Evolutionary conservation across 2,797 vertebrate genomes (phyloP).

Genomic region (Chelon auratus): DNA sequence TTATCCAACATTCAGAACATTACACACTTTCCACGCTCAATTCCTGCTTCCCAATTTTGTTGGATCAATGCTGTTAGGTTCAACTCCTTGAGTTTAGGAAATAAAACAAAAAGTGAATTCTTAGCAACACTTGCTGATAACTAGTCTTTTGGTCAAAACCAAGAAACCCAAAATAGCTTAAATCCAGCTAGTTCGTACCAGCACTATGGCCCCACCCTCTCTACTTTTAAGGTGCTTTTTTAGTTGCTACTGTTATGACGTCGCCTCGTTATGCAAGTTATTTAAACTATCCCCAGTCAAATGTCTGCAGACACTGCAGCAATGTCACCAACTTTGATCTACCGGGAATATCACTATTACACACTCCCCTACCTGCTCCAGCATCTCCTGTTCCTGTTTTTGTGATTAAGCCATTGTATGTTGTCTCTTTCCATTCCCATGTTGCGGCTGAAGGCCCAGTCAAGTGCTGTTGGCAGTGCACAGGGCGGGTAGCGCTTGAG

Average conservation of each 20-base stretch:
- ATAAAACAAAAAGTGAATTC: too few species aligned
- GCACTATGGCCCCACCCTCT: too few species aligned
- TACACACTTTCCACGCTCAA: too few species aligned
- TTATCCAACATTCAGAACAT: too few species aligned
- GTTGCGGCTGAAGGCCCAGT: conserved; percentile 62
- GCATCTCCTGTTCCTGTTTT: conserved; percentile 40
- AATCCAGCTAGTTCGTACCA: too few species aligned
- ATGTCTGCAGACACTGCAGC: neutral
- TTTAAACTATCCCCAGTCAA: neutral
- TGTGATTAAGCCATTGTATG: conserved; percentile 68
- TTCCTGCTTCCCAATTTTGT: too few species aligned
- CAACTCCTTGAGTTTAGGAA: too few species aligned
- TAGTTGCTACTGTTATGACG: neutral
- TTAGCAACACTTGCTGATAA: too few species aligned
- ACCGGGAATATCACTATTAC: conserved; percentile 7
- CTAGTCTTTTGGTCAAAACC: too few species aligned
- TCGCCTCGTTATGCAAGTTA: neutral
- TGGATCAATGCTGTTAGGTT: too few species aligned
- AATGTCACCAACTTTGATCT: conserved; percentile 12
- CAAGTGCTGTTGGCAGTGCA: conserved; percentile 66
- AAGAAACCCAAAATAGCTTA: too few species aligned
- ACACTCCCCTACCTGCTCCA: conserved; percentile 11
- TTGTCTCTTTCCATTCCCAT: conserved; percentile 72
- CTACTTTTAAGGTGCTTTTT: too few species aligned
- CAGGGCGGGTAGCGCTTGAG: conserved; percentile 55